These are phyloP conservation scores for Scelioninae gen. 2 DNA, from an alignment of 2,888 invertebrate genomes.

Conservation along the genomic window DNA sequence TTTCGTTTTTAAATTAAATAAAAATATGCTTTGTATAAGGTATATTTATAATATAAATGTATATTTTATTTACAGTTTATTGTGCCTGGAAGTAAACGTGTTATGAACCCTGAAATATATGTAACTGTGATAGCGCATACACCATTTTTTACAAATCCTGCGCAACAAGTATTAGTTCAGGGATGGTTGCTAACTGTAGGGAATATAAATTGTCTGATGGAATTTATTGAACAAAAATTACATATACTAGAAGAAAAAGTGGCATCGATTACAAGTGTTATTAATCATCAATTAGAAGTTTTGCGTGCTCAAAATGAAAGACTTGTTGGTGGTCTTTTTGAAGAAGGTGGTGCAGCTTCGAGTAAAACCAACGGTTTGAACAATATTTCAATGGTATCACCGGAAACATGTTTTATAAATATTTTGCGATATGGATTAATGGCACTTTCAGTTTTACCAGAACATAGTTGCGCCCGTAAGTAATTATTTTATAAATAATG, in stretches of 20 bases:
- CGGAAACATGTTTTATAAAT: slow-evolving; percentile 85
- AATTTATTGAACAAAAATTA: slow-evolving; percentile 78
- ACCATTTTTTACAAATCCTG: slow-evolving; percentile 83
- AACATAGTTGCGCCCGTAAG: slow-evolving; percentile 85
- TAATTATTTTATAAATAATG: slow-evolving; percentile 51
- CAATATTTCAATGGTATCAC: slow-evolving; percentile 79
- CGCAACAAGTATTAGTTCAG: slow-evolving; percentile 84
- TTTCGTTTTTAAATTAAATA: too few species aligned
- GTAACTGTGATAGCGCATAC: slow-evolving; percentile 86
- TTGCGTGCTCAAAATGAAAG: slow-evolving; percentile 77
- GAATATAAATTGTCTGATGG: slow-evolving; percentile 79
- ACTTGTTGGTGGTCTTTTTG: slow-evolving; percentile 77
- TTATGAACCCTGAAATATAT: slow-evolving; percentile 82
- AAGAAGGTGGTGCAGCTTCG: slow-evolving; percentile 74
- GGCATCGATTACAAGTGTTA: slow-evolving; percentile 77
- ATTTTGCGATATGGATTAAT: slow-evolving; percentile 86
- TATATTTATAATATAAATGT: too few species aligned
- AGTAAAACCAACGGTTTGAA: slow-evolving; percentile 73
- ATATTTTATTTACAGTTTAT: slow-evolving; percentile 77
- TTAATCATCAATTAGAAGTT: slow-evolving; percentile 78
- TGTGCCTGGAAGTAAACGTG: slow-evolving; percentile 80
- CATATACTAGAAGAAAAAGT: slow-evolving; percentile 79
- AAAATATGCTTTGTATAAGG: too few species aligned
- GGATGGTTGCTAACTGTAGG: slow-evolving; percentile 80
- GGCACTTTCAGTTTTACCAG: slow-evolving; percentile 84